phyloP scores from a whole-genome alignment of 2,797 vertebrate species.

The Pangasius djambal region DNA sequence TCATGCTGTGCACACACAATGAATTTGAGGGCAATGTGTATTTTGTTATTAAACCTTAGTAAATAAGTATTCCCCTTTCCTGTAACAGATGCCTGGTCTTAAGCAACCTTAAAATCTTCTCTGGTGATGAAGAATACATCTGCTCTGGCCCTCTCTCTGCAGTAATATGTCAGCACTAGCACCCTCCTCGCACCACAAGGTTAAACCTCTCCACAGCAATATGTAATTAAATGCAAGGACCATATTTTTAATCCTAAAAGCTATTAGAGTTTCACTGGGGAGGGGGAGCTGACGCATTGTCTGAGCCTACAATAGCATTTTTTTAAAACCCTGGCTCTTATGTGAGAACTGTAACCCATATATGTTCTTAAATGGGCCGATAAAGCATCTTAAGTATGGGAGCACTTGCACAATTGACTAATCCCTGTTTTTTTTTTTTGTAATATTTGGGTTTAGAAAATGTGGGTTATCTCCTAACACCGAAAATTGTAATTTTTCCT shows the following conservation, averaged over 20 bases:
- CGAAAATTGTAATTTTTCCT: slow-evolving; percentile 70
- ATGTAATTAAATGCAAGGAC: slow-evolving; percentile 81
- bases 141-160: slow-evolving; percentile 45
- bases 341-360: slow-evolving; percentile 60
- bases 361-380: slow-evolving; percentile 79
- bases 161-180: slow-evolving; percentile 50
- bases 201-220: slow-evolving; percentile 76
- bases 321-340: slow-evolving; percentile 38
- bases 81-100: slow-evolving; percentile 49
- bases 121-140: slow-evolving; percentile 52
- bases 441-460: slow-evolving; percentile 54
- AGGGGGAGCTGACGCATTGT: slow-evolving; percentile 73
- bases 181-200: slow-evolving; percentile 48
- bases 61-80: slow-evolving; percentile 28
- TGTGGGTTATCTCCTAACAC: slow-evolving; percentile 51
- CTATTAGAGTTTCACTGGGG: slow-evolving; percentile 77
- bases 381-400: slow-evolving; percentile 77
- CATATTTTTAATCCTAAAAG: slow-evolving; percentile 84
- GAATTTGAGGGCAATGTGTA: slow-evolving; percentile 5
- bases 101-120: slow-evolving; percentile 43
- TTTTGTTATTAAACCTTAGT: neutral
- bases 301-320: slow-evolving; percentile 67
- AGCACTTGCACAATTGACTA: slow-evolving; percentile 60
- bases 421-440: slow-evolving; percentile 60
- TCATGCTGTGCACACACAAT: neutral